Base-by-base conservation (phyloP, 2,797 vertebrate genomes). In the Sebastes matsubarae region DNA sequence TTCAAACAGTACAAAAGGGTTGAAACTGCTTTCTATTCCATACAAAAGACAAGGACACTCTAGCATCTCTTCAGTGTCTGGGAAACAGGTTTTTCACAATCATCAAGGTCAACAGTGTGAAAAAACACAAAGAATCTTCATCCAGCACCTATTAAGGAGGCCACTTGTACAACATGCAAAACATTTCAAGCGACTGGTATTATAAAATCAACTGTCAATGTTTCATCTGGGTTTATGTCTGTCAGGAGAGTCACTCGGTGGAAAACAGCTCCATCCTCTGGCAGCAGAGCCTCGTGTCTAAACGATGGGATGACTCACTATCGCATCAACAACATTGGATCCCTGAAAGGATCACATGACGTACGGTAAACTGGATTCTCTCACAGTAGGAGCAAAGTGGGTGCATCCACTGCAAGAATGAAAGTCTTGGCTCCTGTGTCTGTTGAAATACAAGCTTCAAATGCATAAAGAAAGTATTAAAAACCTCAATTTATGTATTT, bases 251-350 rank as follows among this genome's bases (percentile, higher is more conserved):
- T 27, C 3, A 70, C 20, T 64, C 8, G 18, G 16, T 59, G 68
- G 73, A 46, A 24, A 75, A 87, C 68, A 79, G 77, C 85, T 55
- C 85, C 81, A 83, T 60, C 88, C 29, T 73, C 52, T 75, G 89
- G 89, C 18, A 58, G 34, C 29, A 72, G 58, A 18, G 27, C n/a
- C 6, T 77, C 0, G 0, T 36, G n/a, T 34, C 8, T 14, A 38
- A 32, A 36, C 4, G 0, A 18, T 1, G 55, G 7, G 1, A 12
- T 25, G 12, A 71, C 16, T 20, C 24, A 61, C 13, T 9, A 14
- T 24, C 6, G 1, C 8, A 4, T n/a, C 27, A 29, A 22, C 42
- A 57, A 18, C 1, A 50, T 2, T 30, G 7, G 3, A n/a, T 22
- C 27, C 10, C 5, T 25, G 4, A 18, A 3, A 18, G 22, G 24